Base-by-base conservation (phyloP, 2,888 invertebrate species). In the Cinara cedri region DNA sequence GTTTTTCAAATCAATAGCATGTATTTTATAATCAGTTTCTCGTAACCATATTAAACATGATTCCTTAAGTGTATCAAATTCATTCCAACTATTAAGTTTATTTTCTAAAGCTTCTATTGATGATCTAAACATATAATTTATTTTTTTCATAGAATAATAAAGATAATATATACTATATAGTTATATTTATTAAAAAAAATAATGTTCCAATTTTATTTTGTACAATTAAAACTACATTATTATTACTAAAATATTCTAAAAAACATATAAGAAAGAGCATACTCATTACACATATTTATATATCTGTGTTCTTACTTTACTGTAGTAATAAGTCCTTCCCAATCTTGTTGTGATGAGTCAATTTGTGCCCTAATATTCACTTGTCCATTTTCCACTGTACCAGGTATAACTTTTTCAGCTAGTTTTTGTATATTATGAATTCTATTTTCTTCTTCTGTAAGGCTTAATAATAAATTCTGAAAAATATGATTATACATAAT, bases 401-500 rank as follows among this genome's bases (percentile, higher is more conserved):
- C 94, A 3, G 95, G 93, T 57, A 96, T 90, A 0, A 97, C 96
- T 85, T 94, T 94, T 85, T 96, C 94, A 0, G 95, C 95, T n/a
- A 96, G 86, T 10, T 88, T 88, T 76, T 93, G 90, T 75, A 97
- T 93, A 85, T 91, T 91, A 83, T 92, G 90, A 26, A 97, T 91
- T 80, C 95, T 89, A 6, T 90, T 91, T 84, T 94, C 93, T 84
- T 97, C 97, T 85, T 97, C 96, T 0, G 92, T 91, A 76, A 97
- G 87, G 84, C 90, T 92, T 10, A 90, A 87, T 85, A 94, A 90
- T 14, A 96, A 86, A 84, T 93, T 93, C 88, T 88, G 85, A 42
- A 83, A 82, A 82, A 78, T 78, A 66, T 82, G 70, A 66, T 68
- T 57, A 66, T 13, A 63, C 24, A 81, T 78, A 60, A 42, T 81